These are phyloP conservation scores for Hesperia comma DNA, from an alignment of 2,888 invertebrate species.

Conservation along the genomic window DNA sequence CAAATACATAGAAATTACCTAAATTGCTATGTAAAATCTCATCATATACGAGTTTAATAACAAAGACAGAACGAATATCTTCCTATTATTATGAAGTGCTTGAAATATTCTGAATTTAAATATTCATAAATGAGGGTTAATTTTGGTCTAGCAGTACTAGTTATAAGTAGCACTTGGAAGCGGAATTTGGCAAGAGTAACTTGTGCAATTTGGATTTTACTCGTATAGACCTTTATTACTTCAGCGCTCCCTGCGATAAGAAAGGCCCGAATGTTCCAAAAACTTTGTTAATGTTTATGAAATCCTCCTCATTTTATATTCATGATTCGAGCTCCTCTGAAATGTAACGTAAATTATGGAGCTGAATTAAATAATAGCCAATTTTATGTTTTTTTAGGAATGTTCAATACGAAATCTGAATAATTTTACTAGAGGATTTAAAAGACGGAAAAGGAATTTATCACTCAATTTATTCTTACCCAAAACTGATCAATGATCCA, in stretches of 20 bases:
- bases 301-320: conserved; percentile 35
- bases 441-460: conserved; percentile 16
- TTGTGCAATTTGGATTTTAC: conserved; percentile 37
- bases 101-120: conserved; percentile 28
- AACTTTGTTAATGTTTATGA: conserved; percentile 35
- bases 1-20: too few species aligned
- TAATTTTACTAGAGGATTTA: background rate
- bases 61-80: conserved; percentile 19
- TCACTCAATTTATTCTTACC: conserved; percentile 22
- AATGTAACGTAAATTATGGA: conserved; percentile 21
- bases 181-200: conserved; percentile 36
- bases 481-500: conserved; percentile 27
- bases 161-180: conserved; percentile 33
- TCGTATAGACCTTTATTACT: conserved; percentile 37
- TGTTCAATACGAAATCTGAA: background rate
- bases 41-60: background rate
- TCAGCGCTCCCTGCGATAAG: conserved; percentile 33
- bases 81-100: conserved; percentile 13
- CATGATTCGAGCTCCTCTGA: conserved; percentile 23
- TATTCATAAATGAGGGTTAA: conserved; percentile 36
- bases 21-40: background rate
- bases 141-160: conserved; percentile 32
- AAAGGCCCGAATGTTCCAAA: conserved; percentile 33
- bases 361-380: conserved; percentile 18
- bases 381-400: conserved; percentile 16